These are phyloP conservation scores for Magallana gigas DNA, from an alignment of 1,140 invertebrate genomes.

Conservation along the genomic window DNA sequence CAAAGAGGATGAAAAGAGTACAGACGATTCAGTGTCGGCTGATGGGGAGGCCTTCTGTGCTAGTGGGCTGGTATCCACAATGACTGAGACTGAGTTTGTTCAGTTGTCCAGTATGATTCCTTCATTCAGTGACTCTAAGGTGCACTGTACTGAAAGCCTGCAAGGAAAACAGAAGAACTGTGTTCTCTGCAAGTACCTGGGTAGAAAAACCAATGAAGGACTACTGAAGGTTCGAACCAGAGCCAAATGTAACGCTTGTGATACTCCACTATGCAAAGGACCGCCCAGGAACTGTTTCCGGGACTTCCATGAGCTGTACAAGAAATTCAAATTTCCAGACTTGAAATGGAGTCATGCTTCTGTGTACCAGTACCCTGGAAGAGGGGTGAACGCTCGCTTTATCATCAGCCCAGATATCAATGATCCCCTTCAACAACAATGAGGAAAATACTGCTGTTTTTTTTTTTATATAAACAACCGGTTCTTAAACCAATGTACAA, in stretches of 20 bases:
- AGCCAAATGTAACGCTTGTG: conserved; percentile 29
- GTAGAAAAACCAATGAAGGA: conserved; percentile 38
- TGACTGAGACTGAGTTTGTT: conserved; percentile 19
- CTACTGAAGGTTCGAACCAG: conserved; percentile 15
- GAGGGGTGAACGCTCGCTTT: not conserved
- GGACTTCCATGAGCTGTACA: conserved; percentile 34
- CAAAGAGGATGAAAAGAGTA: not conserved
- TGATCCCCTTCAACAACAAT: not conserved
- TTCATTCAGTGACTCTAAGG: not conserved
- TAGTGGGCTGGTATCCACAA: not conserved
- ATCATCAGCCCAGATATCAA: conserved; percentile 6
- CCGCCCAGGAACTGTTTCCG: conserved; percentile 31
- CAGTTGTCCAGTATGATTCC: conserved; percentile 25
- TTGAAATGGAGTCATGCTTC: conserved; percentile 32
- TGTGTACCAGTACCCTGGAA: conserved; percentile 14
- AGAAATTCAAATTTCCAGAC: conserved; percentile 34
- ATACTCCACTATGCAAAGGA: conserved; percentile 30
- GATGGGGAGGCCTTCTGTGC: not conserved
- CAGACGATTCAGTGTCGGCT: not conserved
- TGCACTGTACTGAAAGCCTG: conserved; percentile 15
- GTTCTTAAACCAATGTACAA: too few species aligned
- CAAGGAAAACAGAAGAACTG: conserved; percentile 35
- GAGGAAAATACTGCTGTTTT: not conserved
- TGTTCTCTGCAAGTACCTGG: conserved; percentile 36
- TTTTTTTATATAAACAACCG: too few species aligned